phyloP scores from a whole-genome alignment of 2,113 vertebrate genomes.

The Heterochromis multidens region DNA sequence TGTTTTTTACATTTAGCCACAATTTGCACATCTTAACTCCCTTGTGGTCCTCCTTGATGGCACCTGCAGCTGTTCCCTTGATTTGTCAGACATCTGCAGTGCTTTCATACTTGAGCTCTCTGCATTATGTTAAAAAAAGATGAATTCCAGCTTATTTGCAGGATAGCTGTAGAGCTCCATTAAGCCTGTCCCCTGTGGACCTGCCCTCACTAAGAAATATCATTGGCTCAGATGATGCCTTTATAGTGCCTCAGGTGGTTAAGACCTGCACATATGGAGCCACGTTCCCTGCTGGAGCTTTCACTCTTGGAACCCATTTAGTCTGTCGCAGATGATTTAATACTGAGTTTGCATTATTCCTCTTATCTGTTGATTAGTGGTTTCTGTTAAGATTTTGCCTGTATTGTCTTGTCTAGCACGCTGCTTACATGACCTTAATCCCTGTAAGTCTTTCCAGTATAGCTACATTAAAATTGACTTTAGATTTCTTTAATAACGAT shows the following conservation, averaged over 20 bases:
- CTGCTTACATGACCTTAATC: conserved; percentile 52
- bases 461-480: background rate
- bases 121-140: background rate
- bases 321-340: background rate
- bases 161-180: background rate
- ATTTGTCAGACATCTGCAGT: background rate
- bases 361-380: background rate
- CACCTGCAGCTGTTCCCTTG: background rate
- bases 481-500: background rate
- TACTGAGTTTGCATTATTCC: background rate
- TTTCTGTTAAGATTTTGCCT: background rate
- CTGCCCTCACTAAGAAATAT: background rate
- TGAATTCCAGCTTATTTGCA: background rate
- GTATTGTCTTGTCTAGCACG: background rate
- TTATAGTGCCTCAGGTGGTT: background rate
- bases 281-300: background rate
- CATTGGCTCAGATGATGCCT: background rate
- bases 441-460: background rate
- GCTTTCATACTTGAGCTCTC: background rate
- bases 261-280: background rate
- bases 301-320: background rate
- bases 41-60: background rate
- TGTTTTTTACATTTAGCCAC: background rate
- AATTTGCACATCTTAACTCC: background rate
- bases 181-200: background rate